Evolutionary conservation across 2,797 vertebrate species (phyloP).

Genomic region (Epinephelus coioides): DNA sequence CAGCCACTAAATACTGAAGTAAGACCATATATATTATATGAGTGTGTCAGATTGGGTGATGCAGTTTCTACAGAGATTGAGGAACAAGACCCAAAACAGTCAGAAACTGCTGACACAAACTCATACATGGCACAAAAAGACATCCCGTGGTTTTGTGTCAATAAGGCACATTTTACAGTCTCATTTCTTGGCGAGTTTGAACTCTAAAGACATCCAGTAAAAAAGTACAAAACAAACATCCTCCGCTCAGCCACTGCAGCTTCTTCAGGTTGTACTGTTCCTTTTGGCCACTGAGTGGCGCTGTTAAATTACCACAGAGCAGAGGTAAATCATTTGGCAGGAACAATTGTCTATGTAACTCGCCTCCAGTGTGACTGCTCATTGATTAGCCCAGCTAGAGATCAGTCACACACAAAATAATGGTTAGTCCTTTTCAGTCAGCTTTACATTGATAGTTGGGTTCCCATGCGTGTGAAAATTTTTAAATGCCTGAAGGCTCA

Average conservation of each 20-base stretch:
- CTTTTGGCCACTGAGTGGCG: slow-evolving; percentile 40
- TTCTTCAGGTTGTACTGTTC: slow-evolving; percentile 2
- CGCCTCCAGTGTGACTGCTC: slow-evolving; percentile 20
- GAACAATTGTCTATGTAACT: not conserved
- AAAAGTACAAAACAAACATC: slow-evolving; percentile 48
- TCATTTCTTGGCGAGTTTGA: slow-evolving; percentile 24
- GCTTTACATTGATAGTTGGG: slow-evolving; percentile 12
- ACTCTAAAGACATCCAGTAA: slow-evolving; percentile 37
- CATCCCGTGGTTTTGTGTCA: slow-evolving; percentile 67
- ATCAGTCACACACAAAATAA: slow-evolving; percentile 34
- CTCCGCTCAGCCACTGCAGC: not conserved
- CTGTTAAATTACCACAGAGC: slow-evolving; percentile 21
- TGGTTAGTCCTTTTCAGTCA: slow-evolving; percentile 13
- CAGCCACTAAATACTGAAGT: slow-evolving; percentile 31
- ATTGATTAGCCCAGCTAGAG: slow-evolving; percentile 57
- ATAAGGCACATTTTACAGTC: slow-evolving; percentile 87
- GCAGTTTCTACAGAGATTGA: slow-evolving; percentile 3
- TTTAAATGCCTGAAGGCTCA: slow-evolving; percentile 19
- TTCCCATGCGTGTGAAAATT: slow-evolving; percentile 8
- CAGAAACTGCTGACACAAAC: slow-evolving; percentile 10
- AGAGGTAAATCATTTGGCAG: slow-evolving; percentile 7
- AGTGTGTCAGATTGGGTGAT: slow-evolving; percentile 15
- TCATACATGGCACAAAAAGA: slow-evolving; percentile 24
- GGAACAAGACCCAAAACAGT: not conserved
- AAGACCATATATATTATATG: slow-evolving; percentile 12